Conservation (phyloP, 2,113 vertebrate genomes). For the Rhynchopsitta pachyrhyncha region DNA sequence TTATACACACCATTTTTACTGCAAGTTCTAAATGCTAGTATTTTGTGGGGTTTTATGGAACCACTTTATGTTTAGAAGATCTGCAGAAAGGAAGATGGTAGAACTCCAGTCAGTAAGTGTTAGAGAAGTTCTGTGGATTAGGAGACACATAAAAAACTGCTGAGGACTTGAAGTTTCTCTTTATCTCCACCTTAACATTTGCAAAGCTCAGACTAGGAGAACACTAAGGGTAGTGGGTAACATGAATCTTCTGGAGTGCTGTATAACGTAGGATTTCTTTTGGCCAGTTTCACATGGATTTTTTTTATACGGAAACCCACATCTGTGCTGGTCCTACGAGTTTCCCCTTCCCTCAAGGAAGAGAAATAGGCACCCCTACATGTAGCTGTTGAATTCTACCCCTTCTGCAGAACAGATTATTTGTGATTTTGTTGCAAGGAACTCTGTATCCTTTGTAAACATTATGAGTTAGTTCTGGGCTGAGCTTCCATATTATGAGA, state of each 20-base stretch:
- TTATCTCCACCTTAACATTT: background rate
- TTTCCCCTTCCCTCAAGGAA: background rate
- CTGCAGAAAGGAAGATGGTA: background rate
- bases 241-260: background rate
- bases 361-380: background rate
- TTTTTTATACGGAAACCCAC: background rate
- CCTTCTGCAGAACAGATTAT: conserved; percentile 17
- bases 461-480: background rate
- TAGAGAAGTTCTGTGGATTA: background rate
- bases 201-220: background rate
- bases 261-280: background rate
- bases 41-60: background rate
- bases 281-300: background rate
- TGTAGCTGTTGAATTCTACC: background rate
- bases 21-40: background rate
- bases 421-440: conserved; percentile 5
- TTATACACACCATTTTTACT: background rate
- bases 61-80: background rate
- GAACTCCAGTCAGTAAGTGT: background rate
- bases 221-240: background rate
- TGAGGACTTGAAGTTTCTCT: background rate
- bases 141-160: background rate
- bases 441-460: conserved; percentile 12
- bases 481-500: background rate
- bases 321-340: background rate